phyloP scores from a whole-genome alignment of 2,797 vertebrate species.

The Scolopax bukidnonensis region DNA sequence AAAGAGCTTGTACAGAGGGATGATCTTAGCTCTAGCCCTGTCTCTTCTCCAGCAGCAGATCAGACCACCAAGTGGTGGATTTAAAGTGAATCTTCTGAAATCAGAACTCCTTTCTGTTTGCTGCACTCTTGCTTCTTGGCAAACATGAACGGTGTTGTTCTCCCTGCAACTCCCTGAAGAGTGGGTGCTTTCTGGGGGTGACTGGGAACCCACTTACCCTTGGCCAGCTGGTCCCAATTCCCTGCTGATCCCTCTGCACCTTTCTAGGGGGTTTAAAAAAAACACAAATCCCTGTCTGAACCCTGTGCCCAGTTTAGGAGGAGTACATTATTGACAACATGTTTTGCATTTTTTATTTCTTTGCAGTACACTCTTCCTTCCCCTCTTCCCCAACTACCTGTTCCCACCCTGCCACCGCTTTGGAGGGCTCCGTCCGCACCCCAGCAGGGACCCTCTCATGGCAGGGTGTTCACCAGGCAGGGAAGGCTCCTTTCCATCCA shows the following conservation, averaged over 20 bases:
- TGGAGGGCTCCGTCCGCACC: fast-evolving
- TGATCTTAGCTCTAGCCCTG: not conserved
- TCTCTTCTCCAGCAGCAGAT: not conserved
- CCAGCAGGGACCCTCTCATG: fast-evolving
- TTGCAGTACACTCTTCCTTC: not conserved
- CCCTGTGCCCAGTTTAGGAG: not conserved
- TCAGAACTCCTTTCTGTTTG: not conserved
- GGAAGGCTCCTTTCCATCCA: not conserved
- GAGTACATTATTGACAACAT: fast-evolving
- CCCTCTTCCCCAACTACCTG: not conserved
- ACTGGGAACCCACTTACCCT: not conserved
- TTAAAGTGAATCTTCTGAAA: constrained; percentile 16
- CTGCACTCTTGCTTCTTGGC: not conserved
- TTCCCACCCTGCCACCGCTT: not conserved
- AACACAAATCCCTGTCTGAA: not conserved
- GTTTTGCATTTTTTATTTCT: not conserved
- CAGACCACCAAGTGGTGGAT: not conserved
- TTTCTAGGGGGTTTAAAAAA: too few species aligned
- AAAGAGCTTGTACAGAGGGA: not conserved
- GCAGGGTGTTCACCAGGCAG: not conserved
- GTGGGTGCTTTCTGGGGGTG: not conserved
- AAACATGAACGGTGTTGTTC: not conserved
- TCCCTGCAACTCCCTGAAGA: not conserved
- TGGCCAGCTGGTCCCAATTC: not conserved
- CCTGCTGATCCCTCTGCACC: not conserved